These are phyloP conservation scores for Pituophis catenifer DNA, from an alignment of 2,113 vertebrate genomes.

Conservation along the genomic window DNA sequence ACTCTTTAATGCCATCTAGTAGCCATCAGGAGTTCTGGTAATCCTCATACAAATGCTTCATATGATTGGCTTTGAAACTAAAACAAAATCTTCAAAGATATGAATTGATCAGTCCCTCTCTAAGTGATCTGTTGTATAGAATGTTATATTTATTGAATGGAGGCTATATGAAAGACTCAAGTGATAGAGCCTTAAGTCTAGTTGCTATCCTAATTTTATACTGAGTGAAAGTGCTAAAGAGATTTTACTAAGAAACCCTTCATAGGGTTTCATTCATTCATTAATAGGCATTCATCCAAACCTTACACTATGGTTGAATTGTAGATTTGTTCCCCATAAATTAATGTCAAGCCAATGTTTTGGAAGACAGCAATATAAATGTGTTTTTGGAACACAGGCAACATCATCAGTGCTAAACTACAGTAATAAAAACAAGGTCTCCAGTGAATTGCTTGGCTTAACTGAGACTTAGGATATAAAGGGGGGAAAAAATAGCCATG, in stretches of 20 bases:
- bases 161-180: not conserved
- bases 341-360: slow-evolving; percentile 16
- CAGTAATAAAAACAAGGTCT: slow-evolving; percentile 4
- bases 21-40: not conserved
- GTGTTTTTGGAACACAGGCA: slow-evolving; percentile 19
- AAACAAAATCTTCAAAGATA: slow-evolving; percentile 5
- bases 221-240: not conserved
- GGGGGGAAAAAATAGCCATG: fast-evolving
- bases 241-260: slow-evolving; percentile 27
- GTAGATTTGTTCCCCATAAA: slow-evolving; percentile 36
- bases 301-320: slow-evolving; percentile 31
- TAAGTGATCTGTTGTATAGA: slow-evolving; percentile 12
- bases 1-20: not conserved
- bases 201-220: slow-evolving; percentile 3
- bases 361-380: slow-evolving; percentile 33
- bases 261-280: not conserved
- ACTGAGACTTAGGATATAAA: slow-evolving; percentile 16
- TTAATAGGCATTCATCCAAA: not conserved
- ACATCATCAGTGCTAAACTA: slow-evolving; percentile 39
- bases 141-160: slow-evolving; percentile 35
- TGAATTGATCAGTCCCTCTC: slow-evolving; percentile 21
- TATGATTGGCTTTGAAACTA: not conserved
- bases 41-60: not conserved
- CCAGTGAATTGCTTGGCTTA: slow-evolving; percentile 21
- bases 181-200: slow-evolving; percentile 30